Conservation (phyloP, 2,113 vertebrate genomes). For the Brachyhypopomus gauderio region DNA sequence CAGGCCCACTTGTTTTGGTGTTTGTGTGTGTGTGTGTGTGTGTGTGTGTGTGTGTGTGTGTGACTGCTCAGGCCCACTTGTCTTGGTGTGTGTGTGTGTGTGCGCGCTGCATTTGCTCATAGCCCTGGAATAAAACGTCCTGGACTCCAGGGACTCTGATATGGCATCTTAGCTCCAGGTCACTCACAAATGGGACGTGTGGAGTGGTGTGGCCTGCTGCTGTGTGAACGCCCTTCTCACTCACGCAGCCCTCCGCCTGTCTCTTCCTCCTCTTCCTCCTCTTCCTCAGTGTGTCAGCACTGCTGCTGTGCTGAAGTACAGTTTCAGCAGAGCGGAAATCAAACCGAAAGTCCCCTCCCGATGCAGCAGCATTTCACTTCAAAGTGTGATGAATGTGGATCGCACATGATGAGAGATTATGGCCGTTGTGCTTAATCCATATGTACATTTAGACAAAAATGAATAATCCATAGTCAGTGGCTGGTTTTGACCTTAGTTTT, state of each 20-base stretch:
- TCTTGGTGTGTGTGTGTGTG: background rate
- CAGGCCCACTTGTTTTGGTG: slow-evolving; percentile 47
- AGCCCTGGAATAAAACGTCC: background rate
- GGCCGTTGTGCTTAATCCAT: background rate
- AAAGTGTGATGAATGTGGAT: background rate
- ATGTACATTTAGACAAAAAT: background rate
- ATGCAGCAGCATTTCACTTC: background rate
- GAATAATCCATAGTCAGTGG: background rate
- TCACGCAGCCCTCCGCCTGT: background rate
- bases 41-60: slow-evolving; percentile 25
- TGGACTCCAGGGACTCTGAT: slow-evolving; percentile 19
- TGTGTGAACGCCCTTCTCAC: slow-evolving; percentile 3
- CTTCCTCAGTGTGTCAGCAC: background rate
- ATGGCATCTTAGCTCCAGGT: slow-evolving; percentile 23
- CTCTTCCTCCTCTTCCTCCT: background rate
- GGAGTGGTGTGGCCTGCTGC: slow-evolving; percentile 1
- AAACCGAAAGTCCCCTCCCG: background rate
- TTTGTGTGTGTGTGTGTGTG: slow-evolving; percentile 23
- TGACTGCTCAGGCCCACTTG: background rate
- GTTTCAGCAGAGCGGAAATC: background rate
- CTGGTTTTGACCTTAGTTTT: background rate
- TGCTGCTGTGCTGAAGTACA: background rate
- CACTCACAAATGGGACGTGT: background rate
- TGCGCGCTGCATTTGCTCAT: background rate
- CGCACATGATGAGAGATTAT: background rate